phyloP scores from a whole-genome alignment of 1,140 invertebrate genomes.

The Drosophila ambigua region DNA sequence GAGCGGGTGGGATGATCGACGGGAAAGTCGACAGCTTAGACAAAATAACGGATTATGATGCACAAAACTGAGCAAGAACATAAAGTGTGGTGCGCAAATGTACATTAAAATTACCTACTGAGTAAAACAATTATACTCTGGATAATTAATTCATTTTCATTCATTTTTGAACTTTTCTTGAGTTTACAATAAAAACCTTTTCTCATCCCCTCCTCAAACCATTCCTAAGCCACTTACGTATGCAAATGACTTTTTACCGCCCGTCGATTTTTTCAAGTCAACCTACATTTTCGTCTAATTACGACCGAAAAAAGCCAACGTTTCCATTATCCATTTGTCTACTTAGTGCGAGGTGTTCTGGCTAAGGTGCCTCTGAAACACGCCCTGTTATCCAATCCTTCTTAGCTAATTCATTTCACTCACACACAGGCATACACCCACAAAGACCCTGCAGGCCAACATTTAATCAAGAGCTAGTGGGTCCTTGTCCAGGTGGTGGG shows the following conservation, averaged over 20 bases:
- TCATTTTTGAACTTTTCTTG: too few relatives aligned
- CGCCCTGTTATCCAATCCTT: constrained; percentile 26
- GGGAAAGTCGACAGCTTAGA: too few relatives aligned
- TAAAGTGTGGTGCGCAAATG: too few relatives aligned
- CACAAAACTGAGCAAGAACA: too few relatives aligned
- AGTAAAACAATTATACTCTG: too few relatives aligned
- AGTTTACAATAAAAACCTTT: too few relatives aligned
- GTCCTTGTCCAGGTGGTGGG: constrained; percentile 32
- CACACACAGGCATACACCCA: constrained; percentile 4
- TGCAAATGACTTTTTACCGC: constrained; percentile 7
- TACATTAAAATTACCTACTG: too few relatives aligned
- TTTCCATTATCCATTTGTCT: constrained; percentile 35
- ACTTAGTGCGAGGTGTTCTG: neutral
- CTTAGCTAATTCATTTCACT: constrained; percentile 17
- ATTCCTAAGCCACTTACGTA: neutral
- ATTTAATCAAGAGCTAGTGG: constrained; percentile 41
- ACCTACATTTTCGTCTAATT: constrained; percentile 24
- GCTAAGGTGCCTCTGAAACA: neutral
- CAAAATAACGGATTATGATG: too few relatives aligned
- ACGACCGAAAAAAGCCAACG: constrained; percentile 23
- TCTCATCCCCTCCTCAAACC: too few relatives aligned
- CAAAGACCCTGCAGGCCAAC: constrained; percentile 7
- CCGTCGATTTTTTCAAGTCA: constrained; percentile 28
- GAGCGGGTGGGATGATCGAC: neutral
- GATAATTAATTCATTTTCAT: too few relatives aligned